Percentiles rank a stretch among this genome's conserved stretches.
Evolutionary conservation across 2,113 vertebrate species (phyloP).

Genomic region (human): GRCh38 chr4:161558001-161558500

Average conservation of each 20-base stretch:
- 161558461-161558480: not conserved
- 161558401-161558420: not conserved
- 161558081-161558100: not conserved
- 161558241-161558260: not conserved
- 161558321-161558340: no score
- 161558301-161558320: not conserved
- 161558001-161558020: not conserved
- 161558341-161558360: not conserved
- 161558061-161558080: not conserved
- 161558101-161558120: not conserved
- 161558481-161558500: not conserved
- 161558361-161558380: not conserved
- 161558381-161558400: not conserved
- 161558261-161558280: not conserved
- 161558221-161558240: not conserved
- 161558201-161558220: not conserved
- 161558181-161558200: not conserved
- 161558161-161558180: not conserved
- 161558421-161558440: not conserved
- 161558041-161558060: not conserved
- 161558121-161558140: not conserved
- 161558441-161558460: not conserved
- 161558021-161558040: not conserved
- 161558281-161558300: not conserved
- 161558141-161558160: not conserved